Conservation (phyloP, 2,113 vertebrate genomes). For the Prunella himalayana region DNA sequence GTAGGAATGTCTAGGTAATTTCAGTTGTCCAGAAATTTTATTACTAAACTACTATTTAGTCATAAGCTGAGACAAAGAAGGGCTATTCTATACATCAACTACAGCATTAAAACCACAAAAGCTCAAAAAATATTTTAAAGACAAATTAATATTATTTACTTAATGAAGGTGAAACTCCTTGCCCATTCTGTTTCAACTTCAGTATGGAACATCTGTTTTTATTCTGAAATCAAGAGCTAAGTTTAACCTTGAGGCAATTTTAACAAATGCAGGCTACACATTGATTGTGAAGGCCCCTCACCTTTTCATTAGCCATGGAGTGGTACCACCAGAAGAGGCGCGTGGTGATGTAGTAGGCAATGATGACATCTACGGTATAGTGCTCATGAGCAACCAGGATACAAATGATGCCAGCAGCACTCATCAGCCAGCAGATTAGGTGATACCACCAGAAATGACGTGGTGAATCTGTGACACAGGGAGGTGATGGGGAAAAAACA, state of each 20-base stretch:
- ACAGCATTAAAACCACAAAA: background rate
- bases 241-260: background rate
- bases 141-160: background rate
- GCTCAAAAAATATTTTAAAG: background rate
- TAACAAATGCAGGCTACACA: background rate
- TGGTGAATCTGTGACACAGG: constrained; percentile 81
- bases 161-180: background rate
- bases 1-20: background rate
- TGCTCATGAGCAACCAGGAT: constrained; percentile 95
- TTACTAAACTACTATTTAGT: background rate
- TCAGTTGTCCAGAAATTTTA: background rate
- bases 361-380: constrained; percentile 92
- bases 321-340: constrained; percentile 98
- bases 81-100: background rate
- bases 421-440: constrained; percentile 92
- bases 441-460: constrained; percentile 98
- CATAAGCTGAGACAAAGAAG: background rate
- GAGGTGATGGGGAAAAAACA: background rate
- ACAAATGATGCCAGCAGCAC: constrained; percentile 88
- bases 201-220: background rate
- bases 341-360: constrained; percentile 94
- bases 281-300: constrained; percentile 35
- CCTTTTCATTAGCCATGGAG: constrained; percentile 95
- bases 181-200: background rate
- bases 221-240: background rate